Conservation (phyloP, 2,888 invertebrate genomes). For the Trachelus stipa region DNA sequence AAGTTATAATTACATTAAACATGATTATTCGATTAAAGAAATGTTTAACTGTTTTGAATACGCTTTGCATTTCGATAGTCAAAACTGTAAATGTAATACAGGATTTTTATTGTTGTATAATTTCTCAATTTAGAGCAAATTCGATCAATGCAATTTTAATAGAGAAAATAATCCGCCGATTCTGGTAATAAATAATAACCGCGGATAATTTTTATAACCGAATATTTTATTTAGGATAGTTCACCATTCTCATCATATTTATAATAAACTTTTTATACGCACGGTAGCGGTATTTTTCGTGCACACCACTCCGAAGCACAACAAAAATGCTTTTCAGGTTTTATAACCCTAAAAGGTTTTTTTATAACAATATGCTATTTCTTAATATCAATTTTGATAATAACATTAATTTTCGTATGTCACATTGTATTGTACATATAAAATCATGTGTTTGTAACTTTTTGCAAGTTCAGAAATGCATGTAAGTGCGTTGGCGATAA, state of each 20-base stretch:
- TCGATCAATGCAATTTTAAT: no score
- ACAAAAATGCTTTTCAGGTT: background rate
- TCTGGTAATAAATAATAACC: background rate
- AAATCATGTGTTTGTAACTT: background rate
- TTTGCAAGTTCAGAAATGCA: background rate
- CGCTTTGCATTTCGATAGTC: background rate
- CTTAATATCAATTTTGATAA: background rate
- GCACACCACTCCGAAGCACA: no score
- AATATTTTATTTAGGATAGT: background rate
- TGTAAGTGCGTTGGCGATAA: background rate
- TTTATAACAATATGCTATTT: background rate
- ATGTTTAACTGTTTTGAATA: background rate
- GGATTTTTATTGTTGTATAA: background rate
- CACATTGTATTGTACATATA: background rate
- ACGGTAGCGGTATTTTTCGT: no score
- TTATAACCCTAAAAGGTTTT: background rate
- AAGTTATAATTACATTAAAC: conserved; percentile 9
- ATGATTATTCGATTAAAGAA: background rate
- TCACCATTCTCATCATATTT: background rate
- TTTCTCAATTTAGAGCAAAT: no score
- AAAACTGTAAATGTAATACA: background rate
- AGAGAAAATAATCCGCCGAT: background rate
- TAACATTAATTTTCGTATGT: background rate
- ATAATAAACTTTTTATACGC: background rate
- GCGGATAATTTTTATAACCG: background rate